Evolutionary conservation across 2,113 vertebrate species (phyloP).

Genomic region (Prunella himalayana): DNA sequence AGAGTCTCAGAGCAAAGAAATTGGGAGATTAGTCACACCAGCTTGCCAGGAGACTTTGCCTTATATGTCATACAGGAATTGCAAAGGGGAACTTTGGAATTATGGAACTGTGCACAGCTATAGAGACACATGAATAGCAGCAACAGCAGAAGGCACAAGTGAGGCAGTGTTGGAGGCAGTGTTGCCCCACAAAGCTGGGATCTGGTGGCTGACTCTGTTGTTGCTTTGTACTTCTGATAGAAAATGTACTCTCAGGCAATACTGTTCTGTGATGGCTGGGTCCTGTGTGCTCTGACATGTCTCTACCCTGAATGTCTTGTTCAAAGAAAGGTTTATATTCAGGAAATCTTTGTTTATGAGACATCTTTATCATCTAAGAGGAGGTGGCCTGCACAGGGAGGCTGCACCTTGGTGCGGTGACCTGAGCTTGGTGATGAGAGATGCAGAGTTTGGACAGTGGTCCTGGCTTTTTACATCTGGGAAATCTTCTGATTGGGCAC

Average conservation of each 20-base stretch:
- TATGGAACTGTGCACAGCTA: background rate
- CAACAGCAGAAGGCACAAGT: background rate
- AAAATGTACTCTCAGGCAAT: background rate
- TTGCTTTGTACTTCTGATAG: background rate
- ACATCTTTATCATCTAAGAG: background rate
- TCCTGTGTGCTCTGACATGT: background rate
- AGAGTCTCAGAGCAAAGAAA: background rate
- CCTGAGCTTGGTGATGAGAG: background rate
- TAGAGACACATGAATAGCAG: background rate
- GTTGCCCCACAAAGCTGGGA: background rate
- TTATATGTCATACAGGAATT: background rate
- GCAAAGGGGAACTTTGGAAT: background rate
- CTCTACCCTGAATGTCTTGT: background rate
- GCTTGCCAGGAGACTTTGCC: background rate
- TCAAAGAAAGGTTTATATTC: background rate
- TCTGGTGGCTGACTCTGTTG: background rate
- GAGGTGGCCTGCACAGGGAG: background rate
- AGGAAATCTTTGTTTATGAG: background rate
- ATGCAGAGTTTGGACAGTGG: background rate
- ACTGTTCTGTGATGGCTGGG: background rate
- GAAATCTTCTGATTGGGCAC: background rate
- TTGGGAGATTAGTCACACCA: background rate
- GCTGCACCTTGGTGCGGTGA: background rate
- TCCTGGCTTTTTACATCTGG: background rate
- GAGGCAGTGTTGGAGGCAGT: accelerated